These are phyloP conservation scores for Sus cebifrons DNA, from an alignment of 2,797 vertebrate genomes.

Conservation along the genomic window DNA sequence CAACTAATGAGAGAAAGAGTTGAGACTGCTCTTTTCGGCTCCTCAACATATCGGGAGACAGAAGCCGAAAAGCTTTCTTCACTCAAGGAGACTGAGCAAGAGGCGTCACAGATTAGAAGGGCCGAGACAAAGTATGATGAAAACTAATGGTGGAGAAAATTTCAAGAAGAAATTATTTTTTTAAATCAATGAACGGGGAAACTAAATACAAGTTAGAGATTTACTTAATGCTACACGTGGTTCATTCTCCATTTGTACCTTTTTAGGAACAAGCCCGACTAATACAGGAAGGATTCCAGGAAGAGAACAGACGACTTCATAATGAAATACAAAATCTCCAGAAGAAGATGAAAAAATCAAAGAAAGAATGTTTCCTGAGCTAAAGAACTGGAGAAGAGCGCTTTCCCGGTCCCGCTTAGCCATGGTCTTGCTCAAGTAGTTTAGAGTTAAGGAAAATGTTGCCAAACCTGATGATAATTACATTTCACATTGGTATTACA, in stretches of 20 bases:
- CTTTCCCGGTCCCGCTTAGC: neutral
- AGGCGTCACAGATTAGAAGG: neutral
- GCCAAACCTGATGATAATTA: constrained; percentile 8
- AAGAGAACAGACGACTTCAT: neutral
- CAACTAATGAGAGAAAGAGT: neutral
- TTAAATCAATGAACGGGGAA: neutral
- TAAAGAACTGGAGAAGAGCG: neutral
- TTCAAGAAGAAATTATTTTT: constrained; percentile 24
- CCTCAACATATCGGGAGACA: neutral
- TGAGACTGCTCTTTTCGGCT: neutral
- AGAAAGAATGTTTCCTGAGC: rapidly evolving
- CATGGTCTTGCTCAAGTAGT: neutral
- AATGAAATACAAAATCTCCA: neutral
- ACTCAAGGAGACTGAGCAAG: neutral
- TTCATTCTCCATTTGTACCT: constrained; percentile 11
- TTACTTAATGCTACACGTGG: neutral
- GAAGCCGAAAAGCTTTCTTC: neutral
- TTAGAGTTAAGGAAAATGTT: constrained; percentile 4
- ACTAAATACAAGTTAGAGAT: neutral
- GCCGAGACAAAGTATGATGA: neutral
- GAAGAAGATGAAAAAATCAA: rapidly evolving
- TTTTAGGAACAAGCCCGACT: constrained; percentile 39
- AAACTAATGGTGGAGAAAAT: neutral
- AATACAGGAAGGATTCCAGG: constrained; percentile 31
- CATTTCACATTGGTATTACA: neutral